Conservation (phyloP, 2,797 vertebrate genomes). For the Streptopelia turtur region DNA sequence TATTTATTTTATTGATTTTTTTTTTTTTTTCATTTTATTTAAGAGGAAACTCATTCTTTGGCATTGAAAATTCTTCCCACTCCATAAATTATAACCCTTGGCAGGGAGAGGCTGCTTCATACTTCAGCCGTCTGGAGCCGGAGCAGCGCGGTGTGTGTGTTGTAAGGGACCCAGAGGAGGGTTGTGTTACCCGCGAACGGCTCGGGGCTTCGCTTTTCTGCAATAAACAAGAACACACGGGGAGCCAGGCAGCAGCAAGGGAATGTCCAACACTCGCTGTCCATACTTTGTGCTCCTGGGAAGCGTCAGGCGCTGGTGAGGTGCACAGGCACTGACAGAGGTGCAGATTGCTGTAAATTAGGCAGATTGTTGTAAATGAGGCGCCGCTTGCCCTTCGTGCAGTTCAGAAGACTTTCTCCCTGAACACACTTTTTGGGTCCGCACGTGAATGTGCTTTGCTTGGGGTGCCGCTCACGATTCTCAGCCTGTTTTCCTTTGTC, state of each 20-base stretch:
- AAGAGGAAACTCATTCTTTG: slow-evolving; percentile 34
- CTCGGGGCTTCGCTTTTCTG: neutral
- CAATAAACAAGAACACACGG: neutral
- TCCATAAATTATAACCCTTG: slow-evolving; percentile 37
- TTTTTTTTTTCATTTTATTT: neutral
- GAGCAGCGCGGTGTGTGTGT: neutral
- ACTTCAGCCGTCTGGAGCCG: neutral
- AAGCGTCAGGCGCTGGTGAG: neutral
- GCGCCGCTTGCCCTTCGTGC: neutral
- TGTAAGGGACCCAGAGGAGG: neutral
- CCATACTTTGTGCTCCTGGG: neutral
- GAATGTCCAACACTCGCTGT: neutral
- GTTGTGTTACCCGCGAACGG: neutral
- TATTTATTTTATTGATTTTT: slow-evolving; percentile 18
- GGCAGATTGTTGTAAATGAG: neutral
- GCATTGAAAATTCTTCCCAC: slow-evolving; percentile 19
- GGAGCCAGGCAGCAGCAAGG: neutral
- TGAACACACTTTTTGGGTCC: accelerated
- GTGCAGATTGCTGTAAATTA: neutral
- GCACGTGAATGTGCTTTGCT: accelerated
- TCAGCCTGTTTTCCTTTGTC: neutral
- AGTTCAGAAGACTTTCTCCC: neutral
- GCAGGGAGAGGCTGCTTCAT: slow-evolving; percentile 5
- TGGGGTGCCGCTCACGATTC: accelerated
- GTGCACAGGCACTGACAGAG: neutral